A percentile compares a stretch with the other conserved stretches of the same genome.
Evolutionary conservation across 2,888 invertebrate species (phyloP).

Genomic region (Bruchidius siliquastri): DNA sequence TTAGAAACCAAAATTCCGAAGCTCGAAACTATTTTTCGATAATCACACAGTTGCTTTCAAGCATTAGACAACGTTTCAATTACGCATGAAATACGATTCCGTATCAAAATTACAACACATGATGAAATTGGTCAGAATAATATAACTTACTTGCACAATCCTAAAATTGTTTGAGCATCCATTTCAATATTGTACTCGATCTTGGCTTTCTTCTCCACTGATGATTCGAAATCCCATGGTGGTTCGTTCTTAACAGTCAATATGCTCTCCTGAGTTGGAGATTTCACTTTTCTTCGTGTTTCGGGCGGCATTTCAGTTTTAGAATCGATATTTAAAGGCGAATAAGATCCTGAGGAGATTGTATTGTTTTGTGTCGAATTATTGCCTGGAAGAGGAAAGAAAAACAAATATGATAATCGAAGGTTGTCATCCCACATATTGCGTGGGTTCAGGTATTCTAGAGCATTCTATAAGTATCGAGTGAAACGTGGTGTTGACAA

Average conservation of each 20-base stretch:
- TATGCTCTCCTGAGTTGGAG: slow-evolving; percentile 38
- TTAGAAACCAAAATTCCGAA: too few species aligned
- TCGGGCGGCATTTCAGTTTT: slow-evolving; percentile 37
- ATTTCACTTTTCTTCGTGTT: slow-evolving; percentile 44
- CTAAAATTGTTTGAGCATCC: slow-evolving; percentile 68
- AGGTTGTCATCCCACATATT: too few species aligned
- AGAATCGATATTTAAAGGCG: slow-evolving; percentile 47
- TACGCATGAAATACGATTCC: neutral
- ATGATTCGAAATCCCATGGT: slow-evolving; percentile 44
- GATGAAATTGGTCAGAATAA: neutral
- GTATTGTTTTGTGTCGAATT: slow-evolving; percentile 17
- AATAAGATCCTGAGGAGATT: slow-evolving; percentile 54
- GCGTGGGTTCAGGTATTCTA: too few species aligned
- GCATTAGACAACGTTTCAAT: too few species aligned
- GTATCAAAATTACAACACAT: too few species aligned
- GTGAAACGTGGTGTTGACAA: too few species aligned
- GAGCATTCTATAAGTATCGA: too few species aligned
- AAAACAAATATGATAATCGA: neutral
- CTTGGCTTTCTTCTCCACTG: slow-evolving; percentile 57
- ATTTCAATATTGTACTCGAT: slow-evolving; percentile 70
- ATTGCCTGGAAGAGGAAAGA: slow-evolving; percentile 8
- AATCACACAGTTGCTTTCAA: too few species aligned
- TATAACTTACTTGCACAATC: slow-evolving; percentile 56
- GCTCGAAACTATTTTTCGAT: too few species aligned
- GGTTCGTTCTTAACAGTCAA: slow-evolving; percentile 55